Percentiles rank a stretch among this genome's conserved stretches.
These are phyloP conservation scores for Megaceryle maxima DNA, from an alignment of 2,113 vertebrate species.

Conservation along the genomic window DNA sequence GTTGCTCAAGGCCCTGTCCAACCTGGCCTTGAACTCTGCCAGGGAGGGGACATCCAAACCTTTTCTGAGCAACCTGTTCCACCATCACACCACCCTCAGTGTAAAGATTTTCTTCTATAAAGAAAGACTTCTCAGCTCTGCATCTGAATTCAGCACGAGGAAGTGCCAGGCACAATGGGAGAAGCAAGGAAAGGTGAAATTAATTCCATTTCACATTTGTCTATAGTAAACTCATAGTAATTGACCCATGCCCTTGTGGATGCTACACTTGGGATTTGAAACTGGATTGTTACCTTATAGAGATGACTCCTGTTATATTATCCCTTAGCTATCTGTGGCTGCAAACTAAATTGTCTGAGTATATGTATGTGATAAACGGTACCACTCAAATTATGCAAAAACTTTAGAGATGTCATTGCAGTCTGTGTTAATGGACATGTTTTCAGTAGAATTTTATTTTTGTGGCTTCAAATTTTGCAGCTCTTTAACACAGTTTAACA, in stretches of 20 bases:
- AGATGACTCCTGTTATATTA: slow-evolving; percentile 53
- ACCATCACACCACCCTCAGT: too few species aligned
- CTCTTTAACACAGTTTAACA: slow-evolving; percentile 55
- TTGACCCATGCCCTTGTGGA: neutral
- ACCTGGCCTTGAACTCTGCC: too few species aligned
- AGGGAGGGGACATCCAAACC: too few species aligned
- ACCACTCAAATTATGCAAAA: slow-evolving; percentile 49
- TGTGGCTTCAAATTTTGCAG: slow-evolving; percentile 22
- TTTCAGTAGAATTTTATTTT: slow-evolving; percentile 26
- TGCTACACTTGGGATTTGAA: slow-evolving; percentile 40
- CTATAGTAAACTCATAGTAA: slow-evolving; percentile 43
- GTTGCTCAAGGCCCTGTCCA: too few species aligned
- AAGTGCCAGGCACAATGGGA: neutral
- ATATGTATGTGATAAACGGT: slow-evolving; percentile 37
- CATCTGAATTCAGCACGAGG: slow-evolving; percentile 32
- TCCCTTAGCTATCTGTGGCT: slow-evolving; percentile 18
- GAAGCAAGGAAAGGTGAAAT: slow-evolving; percentile 38
- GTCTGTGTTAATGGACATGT: slow-evolving; percentile 18
- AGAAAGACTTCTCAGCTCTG: neutral
- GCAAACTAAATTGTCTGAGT: slow-evolving; percentile 56
- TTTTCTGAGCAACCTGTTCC: too few species aligned
- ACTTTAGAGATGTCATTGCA: neutral
- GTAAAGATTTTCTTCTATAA: too few species aligned
- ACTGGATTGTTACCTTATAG: slow-evolving; percentile 56
- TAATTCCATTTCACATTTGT: slow-evolving; percentile 52